Conservation (phyloP, 2,113 vertebrate genomes). For the Cottus gobio region DNA sequence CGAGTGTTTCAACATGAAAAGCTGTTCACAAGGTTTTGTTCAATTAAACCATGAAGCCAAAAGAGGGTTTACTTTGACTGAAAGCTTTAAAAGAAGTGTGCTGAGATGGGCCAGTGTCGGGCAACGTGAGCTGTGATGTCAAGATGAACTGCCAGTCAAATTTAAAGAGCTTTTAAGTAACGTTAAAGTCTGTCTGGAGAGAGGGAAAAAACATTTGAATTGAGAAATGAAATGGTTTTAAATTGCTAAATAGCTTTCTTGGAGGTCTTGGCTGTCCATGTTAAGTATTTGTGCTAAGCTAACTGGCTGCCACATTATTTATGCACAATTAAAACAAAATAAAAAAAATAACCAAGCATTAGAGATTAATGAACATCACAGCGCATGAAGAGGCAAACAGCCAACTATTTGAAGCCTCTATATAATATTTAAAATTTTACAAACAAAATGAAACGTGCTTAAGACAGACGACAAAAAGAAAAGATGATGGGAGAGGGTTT, state of each 20-base stretch:
- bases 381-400: too few species aligned
- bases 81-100: background rate
- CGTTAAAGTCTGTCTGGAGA: background rate
- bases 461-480: too few species aligned
- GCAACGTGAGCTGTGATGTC: background rate
- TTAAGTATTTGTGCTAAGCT: background rate
- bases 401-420: too few species aligned
- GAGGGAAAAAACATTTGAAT: background rate
- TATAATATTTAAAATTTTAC: too few species aligned
- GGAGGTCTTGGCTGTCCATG: background rate
- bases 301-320: background rate
- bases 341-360: too few species aligned
- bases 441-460: too few species aligned
- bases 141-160: background rate
- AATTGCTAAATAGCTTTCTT: background rate
- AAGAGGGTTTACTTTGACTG: background rate
- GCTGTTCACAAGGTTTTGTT: slow-evolving; percentile 2
- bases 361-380: too few species aligned
- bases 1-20: background rate
- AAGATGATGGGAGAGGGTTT: background rate
- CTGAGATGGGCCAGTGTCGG: background rate
- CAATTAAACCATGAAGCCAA: slow-evolving; percentile 8
- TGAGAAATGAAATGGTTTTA: background rate
- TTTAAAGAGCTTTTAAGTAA: background rate
- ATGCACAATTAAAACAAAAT: too few species aligned